Base-by-base conservation (phyloP, 2,797 vertebrate species). In the Pipistrellus pipistrellus region DNA sequence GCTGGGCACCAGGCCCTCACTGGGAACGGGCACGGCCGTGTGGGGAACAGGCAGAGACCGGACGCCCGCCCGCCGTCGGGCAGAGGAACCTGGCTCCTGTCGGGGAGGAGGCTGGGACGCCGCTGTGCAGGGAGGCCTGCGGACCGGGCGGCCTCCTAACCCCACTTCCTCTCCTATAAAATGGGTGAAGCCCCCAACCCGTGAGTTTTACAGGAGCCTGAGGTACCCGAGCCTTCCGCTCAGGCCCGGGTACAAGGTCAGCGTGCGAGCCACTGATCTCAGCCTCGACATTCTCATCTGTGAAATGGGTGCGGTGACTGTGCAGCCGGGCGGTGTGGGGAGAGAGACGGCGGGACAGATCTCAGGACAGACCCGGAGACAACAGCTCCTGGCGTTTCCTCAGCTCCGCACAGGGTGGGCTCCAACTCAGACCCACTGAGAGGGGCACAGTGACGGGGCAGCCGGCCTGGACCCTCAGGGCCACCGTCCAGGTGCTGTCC, bases 221-320 rank as follows among this genome's bases (percentile, higher is more conserved):
- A 59, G 0, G 10, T 8, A 18, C 71, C 30, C 2, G n/a, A 68
- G 35, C 44, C 30, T 76, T 14, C 7, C 14, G 10, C 41, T 53
- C 2, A 0, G 66, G 21, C 23, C 46, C 0, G 44, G 46, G 46
- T 64, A 38, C 62, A 13, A 30, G 46, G 62, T 69, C 51, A 2
- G 23, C 0, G 0, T 3, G n/a, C 2, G 1, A 4, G 18, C 17
- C 13, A 0, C 20, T 3, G 2, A 1, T 4, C 38, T 55, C 11
- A 44, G 57, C 17, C 66, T 66, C 44, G 20, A 2, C 6, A 6
- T 69, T 44, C 80, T 35, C 27, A 2, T 32, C 59, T 44, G 10
- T 53, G 3, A 2, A 6, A 2, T 2, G 32, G 66, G 17, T 12
- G 13, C 0, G 1, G 2, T 9, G 11, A 2, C 12, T 3, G 1